These are phyloP conservation scores for Bibio marci DNA, from an alignment of 2,888 invertebrate species.

Conservation along the genomic window DNA sequence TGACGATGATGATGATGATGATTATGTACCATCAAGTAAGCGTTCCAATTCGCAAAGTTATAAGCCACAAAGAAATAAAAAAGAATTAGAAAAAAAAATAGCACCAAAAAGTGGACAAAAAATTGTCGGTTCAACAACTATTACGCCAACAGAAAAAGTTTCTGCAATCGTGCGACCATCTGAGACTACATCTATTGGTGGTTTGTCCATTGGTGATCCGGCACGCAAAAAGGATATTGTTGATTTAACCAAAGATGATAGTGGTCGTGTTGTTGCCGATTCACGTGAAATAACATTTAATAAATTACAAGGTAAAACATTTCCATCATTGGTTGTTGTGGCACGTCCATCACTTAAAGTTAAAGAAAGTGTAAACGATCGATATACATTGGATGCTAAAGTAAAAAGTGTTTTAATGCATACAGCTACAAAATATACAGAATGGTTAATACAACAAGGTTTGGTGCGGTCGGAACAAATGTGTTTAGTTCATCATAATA, in stretches of 20 bases:
- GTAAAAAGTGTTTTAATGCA: constrained; percentile 70
- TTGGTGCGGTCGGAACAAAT: constrained; percentile 62
- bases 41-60: constrained; percentile 15
- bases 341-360: constrained; percentile 62
- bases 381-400: constrained; percentile 51
- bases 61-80: constrained; percentile 17
- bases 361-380: constrained; percentile 44
- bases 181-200: constrained; percentile 55
- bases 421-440: constrained; percentile 69
- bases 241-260: constrained; percentile 44
- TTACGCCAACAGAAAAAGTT: constrained; percentile 25
- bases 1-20: constrained; percentile 28
- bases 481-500: constrained; percentile 49
- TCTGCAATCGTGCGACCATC: constrained; percentile 37
- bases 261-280: constrained; percentile 42
- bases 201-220: constrained; percentile 42
- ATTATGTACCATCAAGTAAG: constrained; percentile 31
- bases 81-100: constrained; percentile 11
- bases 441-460: constrained; percentile 79
- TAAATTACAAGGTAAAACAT: constrained; percentile 62
- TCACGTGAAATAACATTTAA: constrained; percentile 59
- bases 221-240: constrained; percentile 37
- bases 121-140: constrained; percentile 20
- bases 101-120: constrained; percentile 21
- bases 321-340: constrained; percentile 69